These are phyloP conservation scores for Anomalospiza imberbis DNA, from an alignment of 2,797 vertebrate genomes.

Conservation along the genomic window DNA sequence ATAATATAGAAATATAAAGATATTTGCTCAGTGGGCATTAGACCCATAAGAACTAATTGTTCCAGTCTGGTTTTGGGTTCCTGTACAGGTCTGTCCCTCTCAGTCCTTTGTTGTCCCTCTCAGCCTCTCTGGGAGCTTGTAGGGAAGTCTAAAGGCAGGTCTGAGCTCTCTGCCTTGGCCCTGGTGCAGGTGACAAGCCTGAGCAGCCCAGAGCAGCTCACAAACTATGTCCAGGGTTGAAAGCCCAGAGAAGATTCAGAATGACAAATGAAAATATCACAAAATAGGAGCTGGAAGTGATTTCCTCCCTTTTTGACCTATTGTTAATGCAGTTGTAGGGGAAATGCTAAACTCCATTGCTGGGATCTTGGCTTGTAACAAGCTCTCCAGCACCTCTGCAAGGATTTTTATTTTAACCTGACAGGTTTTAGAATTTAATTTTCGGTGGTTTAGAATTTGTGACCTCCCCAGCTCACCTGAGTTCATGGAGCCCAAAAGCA, in stretches of 20 bases:
- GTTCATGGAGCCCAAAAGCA: background rate
- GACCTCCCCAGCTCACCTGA: background rate
- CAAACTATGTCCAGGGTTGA: background rate
- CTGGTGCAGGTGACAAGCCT: background rate
- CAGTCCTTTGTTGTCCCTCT: background rate
- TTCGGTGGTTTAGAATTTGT: background rate
- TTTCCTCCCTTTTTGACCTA: slow-evolving; percentile 9
- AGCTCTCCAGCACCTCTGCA: background rate
- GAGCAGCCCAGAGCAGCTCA: background rate
- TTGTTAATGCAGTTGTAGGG: background rate
- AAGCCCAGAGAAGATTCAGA: background rate
- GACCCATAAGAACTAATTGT: background rate
- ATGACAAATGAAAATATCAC: background rate
- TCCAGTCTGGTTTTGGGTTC: background rate
- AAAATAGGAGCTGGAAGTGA: background rate
- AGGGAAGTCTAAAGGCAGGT: background rate
- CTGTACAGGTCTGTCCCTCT: background rate
- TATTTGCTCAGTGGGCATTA: background rate
- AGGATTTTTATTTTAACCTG: background rate
- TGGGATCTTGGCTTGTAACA: background rate
- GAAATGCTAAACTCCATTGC: background rate
- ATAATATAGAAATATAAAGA: background rate
- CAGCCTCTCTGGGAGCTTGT: background rate
- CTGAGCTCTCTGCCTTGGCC: background rate
- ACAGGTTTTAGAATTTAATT: slow-evolving; percentile 17